Evolutionary conservation across 2,888 invertebrate species (phyloP).

Genomic region (Callinectes sapidus): DNA sequence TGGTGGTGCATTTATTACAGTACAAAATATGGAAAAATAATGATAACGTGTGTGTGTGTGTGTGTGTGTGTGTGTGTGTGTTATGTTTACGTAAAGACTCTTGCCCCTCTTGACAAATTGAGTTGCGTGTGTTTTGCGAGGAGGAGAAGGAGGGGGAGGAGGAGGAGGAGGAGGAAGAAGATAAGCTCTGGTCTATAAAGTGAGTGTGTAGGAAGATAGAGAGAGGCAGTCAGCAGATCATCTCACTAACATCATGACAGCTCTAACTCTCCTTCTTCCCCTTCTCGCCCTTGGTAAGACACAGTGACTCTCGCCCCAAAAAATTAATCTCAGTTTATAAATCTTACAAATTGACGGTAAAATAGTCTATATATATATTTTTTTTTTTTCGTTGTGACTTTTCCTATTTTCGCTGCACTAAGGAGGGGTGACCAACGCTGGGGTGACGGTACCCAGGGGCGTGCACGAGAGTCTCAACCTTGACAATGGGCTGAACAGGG

Average conservation of each 20-base stretch:
- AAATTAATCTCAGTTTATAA: no score
- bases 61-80: background rate
- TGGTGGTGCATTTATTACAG: no score
- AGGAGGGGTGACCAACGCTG: background rate
- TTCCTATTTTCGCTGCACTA: background rate
- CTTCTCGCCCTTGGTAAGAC: constrained; percentile 39
- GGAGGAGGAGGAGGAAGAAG: background rate
- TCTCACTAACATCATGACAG: background rate
- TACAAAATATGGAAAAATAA: no score
- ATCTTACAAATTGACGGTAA: no score
- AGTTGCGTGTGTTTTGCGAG: background rate
- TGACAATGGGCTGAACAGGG: constrained; percentile 46
- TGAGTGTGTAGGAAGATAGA: background rate
- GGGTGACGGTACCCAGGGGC: background rate
- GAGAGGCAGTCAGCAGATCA: background rate
- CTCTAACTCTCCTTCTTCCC: background rate
- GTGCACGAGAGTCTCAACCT: constrained; percentile 7
- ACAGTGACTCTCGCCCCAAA: no score
- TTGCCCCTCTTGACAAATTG: background rate
- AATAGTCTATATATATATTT: no score
- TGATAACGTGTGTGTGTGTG: background rate
- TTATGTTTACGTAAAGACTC: background rate
- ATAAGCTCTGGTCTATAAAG: background rate
- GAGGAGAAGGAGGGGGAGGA: background rate
- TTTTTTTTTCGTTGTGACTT: background rate